phyloP scores from a whole-genome alignment of 2,113 vertebrate species.

The Neogobius melanostomus region DNA sequence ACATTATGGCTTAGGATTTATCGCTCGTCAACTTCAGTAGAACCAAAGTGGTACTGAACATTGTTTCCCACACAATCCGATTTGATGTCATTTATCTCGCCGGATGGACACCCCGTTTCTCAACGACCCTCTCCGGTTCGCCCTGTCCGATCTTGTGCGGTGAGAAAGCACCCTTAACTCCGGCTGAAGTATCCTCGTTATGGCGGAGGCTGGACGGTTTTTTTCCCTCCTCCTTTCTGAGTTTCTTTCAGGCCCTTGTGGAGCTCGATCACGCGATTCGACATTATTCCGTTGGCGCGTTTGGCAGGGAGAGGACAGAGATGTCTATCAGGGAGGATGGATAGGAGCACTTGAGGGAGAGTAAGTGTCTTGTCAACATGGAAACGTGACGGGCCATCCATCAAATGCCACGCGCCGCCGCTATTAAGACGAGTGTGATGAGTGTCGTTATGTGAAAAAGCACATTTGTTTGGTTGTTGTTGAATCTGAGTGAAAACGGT shows the following conservation, averaged over 20 bases:
- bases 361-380: conserved; percentile 48
- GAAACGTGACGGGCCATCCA: conserved; percentile 49
- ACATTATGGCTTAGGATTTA: neutral
- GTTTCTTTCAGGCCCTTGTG: conserved; percentile 9
- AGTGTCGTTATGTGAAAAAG: conserved; percentile 11
- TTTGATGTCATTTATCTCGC: neutral
- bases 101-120: conserved; percentile 16
- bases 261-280: conserved; percentile 14
- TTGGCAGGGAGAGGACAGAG: neutral
- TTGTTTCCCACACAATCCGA: neutral
- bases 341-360: conserved; percentile 28
- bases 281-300: conserved; percentile 25
- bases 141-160: neutral
- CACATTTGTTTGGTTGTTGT: neutral
- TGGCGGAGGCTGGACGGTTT: conserved; percentile 17
- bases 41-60: conserved; percentile 6
- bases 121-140: conserved; percentile 18
- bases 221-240: neutral
- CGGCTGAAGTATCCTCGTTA: conserved; percentile 12
- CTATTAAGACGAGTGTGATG: conserved; percentile 50
- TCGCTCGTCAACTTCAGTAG: conserved; percentile 13
- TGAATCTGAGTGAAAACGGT: neutral
- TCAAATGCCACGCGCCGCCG: conserved; percentile 24
- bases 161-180: conserved; percentile 14
- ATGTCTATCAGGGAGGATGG: conserved; percentile 24